Evolutionary conservation across 2,113 vertebrate genomes (phyloP), one percentile per base, ranked within the genome.

Genomic region (Cheirogaleus medius): DNA sequence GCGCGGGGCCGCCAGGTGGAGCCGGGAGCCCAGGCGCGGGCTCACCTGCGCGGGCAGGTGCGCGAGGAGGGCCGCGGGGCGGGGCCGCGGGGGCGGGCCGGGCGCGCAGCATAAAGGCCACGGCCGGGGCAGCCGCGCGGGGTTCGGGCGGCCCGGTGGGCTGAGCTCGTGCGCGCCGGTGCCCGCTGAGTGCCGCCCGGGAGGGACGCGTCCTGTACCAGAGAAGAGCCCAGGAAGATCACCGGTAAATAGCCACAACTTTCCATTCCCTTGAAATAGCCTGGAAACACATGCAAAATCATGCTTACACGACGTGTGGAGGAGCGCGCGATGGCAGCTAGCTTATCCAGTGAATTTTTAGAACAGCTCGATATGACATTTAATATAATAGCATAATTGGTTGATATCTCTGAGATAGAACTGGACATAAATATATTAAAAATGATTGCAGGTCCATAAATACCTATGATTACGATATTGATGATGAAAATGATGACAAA

Each of bases 231-330:
- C 74, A 95, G 42, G 97, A 87, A 97, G n/a, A 95, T 49, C 73
- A 44, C 94, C 58, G 86, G 95, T 98, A 98, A 99, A 97, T 78
- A 98, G 97, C 83, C 96, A 95, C 74, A 74, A 52, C 93, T 98
- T 92, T 97, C 90, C 86, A 32, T 96, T 97, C 47, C 69, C 87
- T 98, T 63, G 6, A 97, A 96, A 81, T 58, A 9, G 20, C 25
- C 32, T 37, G 54, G 74, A 23, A 84, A 39, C 7, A 11, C 63
- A 77, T 17, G 39, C 52, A 58, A 42, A 49, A 10, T 37, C 11
- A 5, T 58, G 93, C 66, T 76, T 60, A 34, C 20, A 17, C 37
- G 77, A 32, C 32, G 0, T 9, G 25, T 20, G 56, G 49, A 63
- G 32, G 82, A 42, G 49, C 74, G 52, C 64, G 42, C 8, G 49